phyloP scores from a whole-genome alignment of 2,888 invertebrate genomes.

The Diloba caeruleocephala region DNA sequence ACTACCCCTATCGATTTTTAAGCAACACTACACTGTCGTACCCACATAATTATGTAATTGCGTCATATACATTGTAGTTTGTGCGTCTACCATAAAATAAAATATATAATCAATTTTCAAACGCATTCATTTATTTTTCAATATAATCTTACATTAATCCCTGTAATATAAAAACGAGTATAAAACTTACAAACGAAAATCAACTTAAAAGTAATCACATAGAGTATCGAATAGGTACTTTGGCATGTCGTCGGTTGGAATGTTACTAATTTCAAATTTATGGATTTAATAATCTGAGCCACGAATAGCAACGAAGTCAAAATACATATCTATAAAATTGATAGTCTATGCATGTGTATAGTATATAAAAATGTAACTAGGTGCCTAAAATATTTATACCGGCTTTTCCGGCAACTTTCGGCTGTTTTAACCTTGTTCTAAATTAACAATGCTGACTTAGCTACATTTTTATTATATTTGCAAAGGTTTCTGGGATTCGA shows the following conservation, averaged over 20 bases:
- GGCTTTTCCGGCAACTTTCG: no score
- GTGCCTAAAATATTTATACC: no score
- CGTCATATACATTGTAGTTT: no score
- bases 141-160: slow-evolving; percentile 65
- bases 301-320: slow-evolving; percentile 3
- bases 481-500: no score
- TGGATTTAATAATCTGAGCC: slow-evolving; percentile 16
- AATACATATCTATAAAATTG: slow-evolving; percentile 1
- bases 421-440: no score
- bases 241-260: slow-evolving; percentile 66
- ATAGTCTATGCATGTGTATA: no score
- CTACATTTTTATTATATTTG: no score
- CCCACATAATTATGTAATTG: no score
- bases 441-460: no score
- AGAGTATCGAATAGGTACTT: slow-evolving; percentile 73
- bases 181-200: slow-evolving; percentile 56
- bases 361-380: no score
- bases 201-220: slow-evolving; percentile 53
- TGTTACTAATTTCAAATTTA: slow-evolving; percentile 38
- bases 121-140: slow-evolving; percentile 51
- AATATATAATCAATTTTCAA: slow-evolving; percentile 22
- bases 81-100: slow-evolving; percentile 16
- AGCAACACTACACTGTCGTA: no score
- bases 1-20: no score
- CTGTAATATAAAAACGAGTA: slow-evolving; percentile 64